These are phyloP conservation scores for Vulpes lagopus DNA, from an alignment of 2,113 vertebrate genomes.

Conservation along the genomic window DNA sequence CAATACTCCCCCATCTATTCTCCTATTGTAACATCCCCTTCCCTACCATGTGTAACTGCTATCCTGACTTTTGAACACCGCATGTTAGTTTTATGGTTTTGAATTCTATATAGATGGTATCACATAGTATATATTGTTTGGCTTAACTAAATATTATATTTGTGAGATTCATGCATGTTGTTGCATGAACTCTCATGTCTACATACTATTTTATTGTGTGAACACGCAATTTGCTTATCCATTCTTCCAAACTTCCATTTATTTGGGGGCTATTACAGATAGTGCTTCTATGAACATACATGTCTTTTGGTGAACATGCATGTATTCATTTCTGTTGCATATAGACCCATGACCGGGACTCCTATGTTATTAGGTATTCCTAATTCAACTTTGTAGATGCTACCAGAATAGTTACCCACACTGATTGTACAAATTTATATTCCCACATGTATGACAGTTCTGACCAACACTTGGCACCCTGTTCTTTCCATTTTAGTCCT, in stretches of 20 bases:
- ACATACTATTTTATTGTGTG: neutral
- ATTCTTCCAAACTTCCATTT: neutral
- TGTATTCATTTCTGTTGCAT: neutral
- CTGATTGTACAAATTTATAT: neutral
- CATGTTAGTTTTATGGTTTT: neutral
- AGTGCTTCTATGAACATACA: neutral
- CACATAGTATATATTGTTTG: neutral
- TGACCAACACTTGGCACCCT: neutral
- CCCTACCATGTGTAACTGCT: neutral
- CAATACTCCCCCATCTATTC: too few species aligned
- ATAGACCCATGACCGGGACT: neutral
- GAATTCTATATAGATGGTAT: slow-evolving; percentile 11
- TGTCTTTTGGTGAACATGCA: neutral
- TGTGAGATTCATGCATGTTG: neutral
- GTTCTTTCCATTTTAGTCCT: neutral
- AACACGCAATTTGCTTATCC: neutral
- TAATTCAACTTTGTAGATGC: neutral
- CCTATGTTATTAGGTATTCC: neutral
- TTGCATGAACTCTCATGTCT: neutral
- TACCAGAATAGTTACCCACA: neutral
- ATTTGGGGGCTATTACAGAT: neutral
- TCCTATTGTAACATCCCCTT: neutral
- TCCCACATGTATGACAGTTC: neutral
- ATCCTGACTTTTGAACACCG: neutral
- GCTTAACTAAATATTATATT: neutral